phyloP scores from a whole-genome alignment of 2,888 invertebrate genomes.

The Prosapia bicincta region DNA sequence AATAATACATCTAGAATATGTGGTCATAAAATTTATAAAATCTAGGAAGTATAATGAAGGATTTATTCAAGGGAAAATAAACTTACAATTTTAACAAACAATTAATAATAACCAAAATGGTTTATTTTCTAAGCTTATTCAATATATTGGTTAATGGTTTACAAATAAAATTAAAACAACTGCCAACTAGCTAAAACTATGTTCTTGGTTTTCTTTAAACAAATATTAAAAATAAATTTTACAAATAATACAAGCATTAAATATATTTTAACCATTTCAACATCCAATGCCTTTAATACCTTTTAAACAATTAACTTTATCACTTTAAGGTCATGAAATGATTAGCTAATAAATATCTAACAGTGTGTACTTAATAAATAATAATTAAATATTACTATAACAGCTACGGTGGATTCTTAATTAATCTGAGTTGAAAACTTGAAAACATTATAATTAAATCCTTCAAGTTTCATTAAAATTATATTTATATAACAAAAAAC shows the following conservation, averaged over 20 bases:
- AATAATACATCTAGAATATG: too few relatives aligned
- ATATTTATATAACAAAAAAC: too few relatives aligned
- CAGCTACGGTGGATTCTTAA: too few relatives aligned
- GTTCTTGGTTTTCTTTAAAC: not conserved
- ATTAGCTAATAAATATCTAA: not conserved
- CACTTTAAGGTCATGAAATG: not conserved
- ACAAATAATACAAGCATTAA: not conserved
- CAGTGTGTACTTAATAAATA: not conserved
- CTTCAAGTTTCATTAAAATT: too few relatives aligned
- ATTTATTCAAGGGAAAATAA: not conserved
- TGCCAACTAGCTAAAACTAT: conserved; percentile 26
- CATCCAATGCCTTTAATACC: not conserved
- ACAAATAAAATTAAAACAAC: conserved; percentile 29
- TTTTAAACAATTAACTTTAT: not conserved
- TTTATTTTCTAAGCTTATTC: conserved; percentile 28
- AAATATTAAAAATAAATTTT: not conserved
- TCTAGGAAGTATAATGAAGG: too few relatives aligned
- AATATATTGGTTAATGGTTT: conserved; percentile 28
- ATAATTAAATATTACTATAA: too few relatives aligned
- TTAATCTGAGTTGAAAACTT: too few relatives aligned
- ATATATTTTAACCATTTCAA: not conserved
- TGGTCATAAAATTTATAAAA: too few relatives aligned
- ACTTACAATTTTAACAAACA: not conserved
- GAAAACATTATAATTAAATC: too few relatives aligned
- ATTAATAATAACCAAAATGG: conserved; percentile 26